Percentiles rank a stretch among this genome's conserved stretches.
Evolutionary conservation across 2,797 vertebrate species (phyloP).

Genomic region (Pteropus rufus): DNA sequence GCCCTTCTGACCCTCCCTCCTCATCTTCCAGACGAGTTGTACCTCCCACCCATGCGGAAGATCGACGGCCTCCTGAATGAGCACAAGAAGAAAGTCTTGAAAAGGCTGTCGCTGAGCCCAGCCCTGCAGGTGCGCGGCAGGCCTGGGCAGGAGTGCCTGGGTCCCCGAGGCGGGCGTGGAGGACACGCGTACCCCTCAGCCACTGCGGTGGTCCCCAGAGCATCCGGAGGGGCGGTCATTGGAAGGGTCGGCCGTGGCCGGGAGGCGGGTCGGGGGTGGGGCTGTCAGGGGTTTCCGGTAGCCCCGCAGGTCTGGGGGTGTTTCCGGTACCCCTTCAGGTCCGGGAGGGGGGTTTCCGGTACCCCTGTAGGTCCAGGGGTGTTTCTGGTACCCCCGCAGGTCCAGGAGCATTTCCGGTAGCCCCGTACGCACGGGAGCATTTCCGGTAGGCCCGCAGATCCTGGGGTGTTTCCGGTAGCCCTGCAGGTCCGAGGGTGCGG

Average conservation of each 20-base stretch:
- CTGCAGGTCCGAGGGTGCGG: not conserved
- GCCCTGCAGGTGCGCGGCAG: conserved; percentile 87
- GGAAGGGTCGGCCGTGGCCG: not conserved
- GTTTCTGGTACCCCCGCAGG: not conserved
- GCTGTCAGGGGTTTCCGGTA: not conserved
- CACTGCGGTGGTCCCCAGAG: not conserved
- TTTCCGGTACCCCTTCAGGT: not conserved
- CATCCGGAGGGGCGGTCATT: rapidly evolving
- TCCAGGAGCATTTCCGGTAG: not conserved
- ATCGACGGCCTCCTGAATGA: conserved; percentile 93
- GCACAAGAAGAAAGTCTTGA: conserved; percentile 93
- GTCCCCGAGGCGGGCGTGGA: not conserved
- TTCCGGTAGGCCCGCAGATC: not conserved
- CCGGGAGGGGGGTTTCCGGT: not conserved
- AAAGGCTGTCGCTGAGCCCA: conserved; percentile 90
- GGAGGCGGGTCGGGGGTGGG: not conserved
- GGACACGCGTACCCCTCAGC: rapidly evolving
- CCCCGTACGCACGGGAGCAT: not conserved
- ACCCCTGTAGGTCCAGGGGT: not conserved
- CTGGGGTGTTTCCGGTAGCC: not conserved
- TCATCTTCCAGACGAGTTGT: conserved; percentile 88
- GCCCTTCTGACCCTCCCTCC: not conserved
- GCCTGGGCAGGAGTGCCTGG: rapidly evolving
- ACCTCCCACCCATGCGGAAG: conserved; percentile 95
- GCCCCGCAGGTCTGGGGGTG: not conserved